These are phyloP conservation scores for Typhlomys cinereus DNA, from an alignment of 2,113 vertebrate species.

Conservation along the genomic window DNA sequence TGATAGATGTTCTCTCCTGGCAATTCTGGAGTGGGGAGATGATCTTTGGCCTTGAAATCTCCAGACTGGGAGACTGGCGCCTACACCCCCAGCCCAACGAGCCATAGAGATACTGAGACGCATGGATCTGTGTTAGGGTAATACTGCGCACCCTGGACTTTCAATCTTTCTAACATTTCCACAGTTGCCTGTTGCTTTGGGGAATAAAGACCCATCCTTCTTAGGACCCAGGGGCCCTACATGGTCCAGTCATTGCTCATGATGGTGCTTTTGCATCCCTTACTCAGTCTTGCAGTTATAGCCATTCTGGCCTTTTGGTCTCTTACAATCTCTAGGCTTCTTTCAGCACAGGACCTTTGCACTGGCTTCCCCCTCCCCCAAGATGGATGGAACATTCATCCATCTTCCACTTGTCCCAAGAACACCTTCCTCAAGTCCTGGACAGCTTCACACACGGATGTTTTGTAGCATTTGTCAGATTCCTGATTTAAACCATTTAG, in stretches of 20 bases:
- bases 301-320: neutral
- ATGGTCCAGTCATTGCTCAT: neutral
- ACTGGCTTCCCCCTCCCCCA: neutral
- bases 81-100: neutral
- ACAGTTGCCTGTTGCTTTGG: neutral
- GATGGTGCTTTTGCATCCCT: neutral
- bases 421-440: neutral
- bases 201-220: neutral
- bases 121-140: neutral
- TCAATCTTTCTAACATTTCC: neutral
- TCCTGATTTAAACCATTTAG: neutral
- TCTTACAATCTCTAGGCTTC: neutral
- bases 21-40: neutral
- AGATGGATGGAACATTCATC: neutral
- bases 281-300: neutral
- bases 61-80: neutral
- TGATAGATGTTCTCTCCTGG: neutral
- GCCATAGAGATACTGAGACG: neutral
- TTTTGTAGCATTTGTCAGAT: neutral
- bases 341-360: slow-evolving; percentile 47
- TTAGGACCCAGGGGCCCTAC: neutral
- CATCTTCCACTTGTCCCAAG: neutral
- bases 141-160: neutral
- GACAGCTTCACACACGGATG: neutral
- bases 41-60: neutral